phyloP scores from a whole-genome alignment of 2,888 invertebrate genomes.

The Calameuta pallipes region DNA sequence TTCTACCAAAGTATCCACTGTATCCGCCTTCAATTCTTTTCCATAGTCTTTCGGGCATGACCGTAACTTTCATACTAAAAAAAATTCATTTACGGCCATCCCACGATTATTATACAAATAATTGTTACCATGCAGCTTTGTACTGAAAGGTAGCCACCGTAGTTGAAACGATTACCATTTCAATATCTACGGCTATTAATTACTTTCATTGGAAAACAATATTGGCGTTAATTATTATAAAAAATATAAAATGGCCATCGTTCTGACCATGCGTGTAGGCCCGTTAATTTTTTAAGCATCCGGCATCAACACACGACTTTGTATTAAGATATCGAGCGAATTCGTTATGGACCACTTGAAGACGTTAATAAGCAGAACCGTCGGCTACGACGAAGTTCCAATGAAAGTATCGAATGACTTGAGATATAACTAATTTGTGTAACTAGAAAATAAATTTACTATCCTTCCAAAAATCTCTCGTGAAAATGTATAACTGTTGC shows the following conservation, averaged over 20 bases:
- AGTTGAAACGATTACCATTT: neutral
- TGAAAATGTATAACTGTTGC: neutral
- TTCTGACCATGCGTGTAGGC: neutral
- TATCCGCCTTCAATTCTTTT: neutral
- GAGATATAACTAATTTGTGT: neutral
- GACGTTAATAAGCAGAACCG: neutral
- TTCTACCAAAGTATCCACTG: constrained; percentile 2
- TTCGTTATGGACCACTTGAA: neutral
- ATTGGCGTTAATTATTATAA: too few species aligned
- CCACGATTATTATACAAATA: constrained; percentile 24
- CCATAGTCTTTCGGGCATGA: constrained; percentile 20
- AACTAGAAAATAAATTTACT: neutral
- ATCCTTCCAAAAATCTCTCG: neutral
- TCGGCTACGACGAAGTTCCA: neutral
- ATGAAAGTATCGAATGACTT: constrained; percentile 10
- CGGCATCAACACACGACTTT: neutral
- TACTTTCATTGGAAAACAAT: neutral
- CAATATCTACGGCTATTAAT: neutral
- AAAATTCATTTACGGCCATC: neutral
- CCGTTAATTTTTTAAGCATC: neutral
- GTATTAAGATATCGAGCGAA: neutral
- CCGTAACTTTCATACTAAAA: constrained; percentile 23
- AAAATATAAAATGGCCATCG: neutral
- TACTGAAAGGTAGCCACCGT: neutral
- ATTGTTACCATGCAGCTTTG: neutral